Percentiles rank a stretch among this genome's conserved stretches.
Conservation (phyloP, 2,113 vertebrate genomes). For the Indicator maculatus region DNA sequence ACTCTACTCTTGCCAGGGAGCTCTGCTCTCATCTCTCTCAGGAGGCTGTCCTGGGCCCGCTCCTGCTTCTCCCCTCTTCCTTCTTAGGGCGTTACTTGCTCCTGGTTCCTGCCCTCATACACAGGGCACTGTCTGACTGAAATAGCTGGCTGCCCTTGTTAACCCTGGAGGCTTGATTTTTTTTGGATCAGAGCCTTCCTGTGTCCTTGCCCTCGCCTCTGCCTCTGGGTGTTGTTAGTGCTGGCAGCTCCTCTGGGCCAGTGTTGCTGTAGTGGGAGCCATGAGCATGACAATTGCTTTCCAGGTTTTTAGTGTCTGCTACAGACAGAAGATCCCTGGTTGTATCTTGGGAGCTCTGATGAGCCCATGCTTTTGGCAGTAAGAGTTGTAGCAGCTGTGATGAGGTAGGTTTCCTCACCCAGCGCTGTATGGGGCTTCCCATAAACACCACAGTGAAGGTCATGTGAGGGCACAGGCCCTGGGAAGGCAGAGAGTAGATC, state of each 20-base stretch:
- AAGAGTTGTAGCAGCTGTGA: constrained; percentile 23
- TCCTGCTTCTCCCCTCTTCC: constrained; percentile 30
- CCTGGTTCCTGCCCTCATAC: not conserved
- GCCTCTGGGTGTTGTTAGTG: accelerated
- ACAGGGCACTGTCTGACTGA: not conserved
- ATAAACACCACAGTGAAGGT: not conserved
- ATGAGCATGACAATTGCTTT: constrained; percentile 25
- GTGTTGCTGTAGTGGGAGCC: not conserved
- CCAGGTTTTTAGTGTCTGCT: constrained; percentile 22
- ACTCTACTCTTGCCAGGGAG: not conserved
- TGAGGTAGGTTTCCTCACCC: constrained; percentile 36
- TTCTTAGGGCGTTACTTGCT: constrained; percentile 32
- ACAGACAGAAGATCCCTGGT: not conserved
- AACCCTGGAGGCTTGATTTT: not conserved
- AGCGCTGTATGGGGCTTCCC: not conserved
- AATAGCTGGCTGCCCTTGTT: constrained; percentile 5
- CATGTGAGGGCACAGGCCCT: not conserved
- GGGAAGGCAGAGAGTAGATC: not conserved
- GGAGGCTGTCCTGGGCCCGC: not conserved
- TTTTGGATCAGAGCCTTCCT: not conserved
- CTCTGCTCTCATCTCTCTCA: not conserved
- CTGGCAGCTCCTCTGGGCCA: not conserved
- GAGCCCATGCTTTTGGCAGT: constrained; percentile 25
- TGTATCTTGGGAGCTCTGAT: constrained; percentile 20
- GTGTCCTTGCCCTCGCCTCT: accelerated